phyloP scores from a whole-genome alignment of 2,113 vertebrate species.

The Strigops habroptila region DNA sequence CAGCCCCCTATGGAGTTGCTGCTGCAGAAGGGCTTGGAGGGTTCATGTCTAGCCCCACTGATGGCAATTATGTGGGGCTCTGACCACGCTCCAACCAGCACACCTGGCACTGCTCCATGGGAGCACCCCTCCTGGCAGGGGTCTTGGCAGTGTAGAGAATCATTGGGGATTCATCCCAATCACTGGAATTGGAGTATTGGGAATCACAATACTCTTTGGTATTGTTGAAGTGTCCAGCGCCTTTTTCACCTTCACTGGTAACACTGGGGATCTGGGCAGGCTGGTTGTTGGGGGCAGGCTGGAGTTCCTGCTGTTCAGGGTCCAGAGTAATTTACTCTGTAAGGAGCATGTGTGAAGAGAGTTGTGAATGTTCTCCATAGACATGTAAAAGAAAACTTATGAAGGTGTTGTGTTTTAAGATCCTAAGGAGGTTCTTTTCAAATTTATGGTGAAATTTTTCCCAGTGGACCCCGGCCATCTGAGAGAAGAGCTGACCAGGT shows the following conservation, averaged over 20 bases:
- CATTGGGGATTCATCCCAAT: not conserved
- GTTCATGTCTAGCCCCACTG: not conserved
- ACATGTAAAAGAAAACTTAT: constrained; percentile 72
- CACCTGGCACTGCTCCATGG: not conserved
- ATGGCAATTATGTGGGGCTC: not conserved
- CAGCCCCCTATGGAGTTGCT: not conserved
- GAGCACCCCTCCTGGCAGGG: not conserved
- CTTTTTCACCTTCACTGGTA: rapidly evolving
- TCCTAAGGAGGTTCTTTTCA: constrained; percentile 90
- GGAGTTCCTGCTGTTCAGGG: not conserved
- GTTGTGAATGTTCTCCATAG: constrained; percentile 63
- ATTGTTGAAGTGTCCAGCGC: not conserved
- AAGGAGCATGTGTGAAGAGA: not conserved
- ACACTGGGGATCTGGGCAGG: not conserved
- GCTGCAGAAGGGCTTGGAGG: not conserved
- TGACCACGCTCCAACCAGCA: rapidly evolving
- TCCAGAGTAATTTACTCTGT: not conserved
- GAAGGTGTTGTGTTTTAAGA: constrained; percentile 82
- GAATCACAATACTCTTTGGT: not conserved
- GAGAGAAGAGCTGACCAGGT: constrained; percentile 93
- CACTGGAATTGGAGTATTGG: too few relatives aligned
- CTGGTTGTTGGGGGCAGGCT: not conserved
- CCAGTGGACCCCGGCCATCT: constrained; percentile 94
- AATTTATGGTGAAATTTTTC: constrained; percentile 98
- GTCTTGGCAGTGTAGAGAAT: not conserved